Conservation (phyloP, 2,113 vertebrate species). For the Gavialis gangeticus region DNA sequence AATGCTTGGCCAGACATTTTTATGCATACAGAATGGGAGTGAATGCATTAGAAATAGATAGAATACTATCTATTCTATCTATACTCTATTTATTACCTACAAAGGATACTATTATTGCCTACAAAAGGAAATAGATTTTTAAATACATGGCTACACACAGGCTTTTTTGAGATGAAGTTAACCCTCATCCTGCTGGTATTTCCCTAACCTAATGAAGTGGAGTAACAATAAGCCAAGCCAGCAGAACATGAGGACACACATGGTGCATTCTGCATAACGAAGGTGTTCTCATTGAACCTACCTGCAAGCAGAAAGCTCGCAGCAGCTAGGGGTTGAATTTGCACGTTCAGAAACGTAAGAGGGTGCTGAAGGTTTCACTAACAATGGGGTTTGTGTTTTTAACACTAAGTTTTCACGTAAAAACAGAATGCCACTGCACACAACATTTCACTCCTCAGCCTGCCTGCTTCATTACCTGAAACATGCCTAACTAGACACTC, state of each 20-base stretch:
- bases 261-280: neutral
- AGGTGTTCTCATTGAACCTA: neutral
- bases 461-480: neutral
- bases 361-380: neutral
- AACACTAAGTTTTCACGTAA: neutral
- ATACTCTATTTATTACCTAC: too few relatives aligned
- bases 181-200: neutral
- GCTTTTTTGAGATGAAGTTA: neutral
- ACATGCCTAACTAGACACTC: neutral
- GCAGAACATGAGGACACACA: neutral
- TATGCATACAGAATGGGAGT: neutral
- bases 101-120: too few relatives aligned
- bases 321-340: neutral
- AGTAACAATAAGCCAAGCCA: neutral
- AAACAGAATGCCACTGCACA: neutral
- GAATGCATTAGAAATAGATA: neutral
- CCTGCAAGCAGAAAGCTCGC: neutral
- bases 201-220: neutral
- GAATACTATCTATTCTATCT: neutral
- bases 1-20: neutral
- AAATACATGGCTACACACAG: too few relatives aligned
- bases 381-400: neutral
- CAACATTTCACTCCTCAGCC: neutral
- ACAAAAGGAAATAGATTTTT: too few relatives aligned
- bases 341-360: neutral